A percentile compares a stretch with the other conserved stretches of the same genome.
Evolutionary conservation across 2,113 vertebrate genomes (phyloP).

Genomic region (Daphoenositta chrysoptera): DNA sequence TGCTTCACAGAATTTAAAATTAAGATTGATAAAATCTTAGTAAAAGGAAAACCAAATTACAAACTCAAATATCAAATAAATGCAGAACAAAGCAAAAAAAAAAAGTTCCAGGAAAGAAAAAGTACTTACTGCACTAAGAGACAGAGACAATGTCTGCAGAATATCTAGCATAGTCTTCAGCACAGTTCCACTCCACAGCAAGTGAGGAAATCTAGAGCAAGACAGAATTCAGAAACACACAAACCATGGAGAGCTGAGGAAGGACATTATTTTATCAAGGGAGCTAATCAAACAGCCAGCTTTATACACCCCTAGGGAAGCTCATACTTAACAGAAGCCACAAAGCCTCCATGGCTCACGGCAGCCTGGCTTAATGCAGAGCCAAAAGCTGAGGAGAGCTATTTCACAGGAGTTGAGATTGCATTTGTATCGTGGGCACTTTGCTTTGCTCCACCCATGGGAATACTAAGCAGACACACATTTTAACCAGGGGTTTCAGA

Average conservation of each 20-base stretch:
- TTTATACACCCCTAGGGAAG: background rate
- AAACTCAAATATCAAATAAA: background rate
- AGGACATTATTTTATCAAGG: background rate
- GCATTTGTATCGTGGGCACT: background rate
- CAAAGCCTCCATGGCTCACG: background rate
- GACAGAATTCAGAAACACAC: background rate
- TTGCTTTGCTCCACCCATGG: background rate
- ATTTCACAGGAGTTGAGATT: fast-evolving
- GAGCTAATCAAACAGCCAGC: background rate
- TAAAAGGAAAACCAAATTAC: background rate
- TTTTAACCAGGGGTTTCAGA: background rate
- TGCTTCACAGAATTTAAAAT: background rate
- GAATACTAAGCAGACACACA: background rate
- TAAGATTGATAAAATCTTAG: background rate
- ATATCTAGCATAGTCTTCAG: constrained; percentile 97
- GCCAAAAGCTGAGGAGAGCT: background rate
- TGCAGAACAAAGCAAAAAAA: background rate
- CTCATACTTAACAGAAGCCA: background rate
- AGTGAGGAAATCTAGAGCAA: constrained; percentile 86
- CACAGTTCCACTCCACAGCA: constrained; percentile 95
- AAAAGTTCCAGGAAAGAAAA: background rate
- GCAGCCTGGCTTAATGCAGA: background rate
- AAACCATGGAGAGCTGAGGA: background rate
- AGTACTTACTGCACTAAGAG: constrained; percentile 89
- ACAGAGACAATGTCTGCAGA: constrained; percentile 92